Evolutionary conservation across 2,888 invertebrate species (phyloP), one percentile per base, ranked within the genome.

Genomic region (Lingula anatina): DNA sequence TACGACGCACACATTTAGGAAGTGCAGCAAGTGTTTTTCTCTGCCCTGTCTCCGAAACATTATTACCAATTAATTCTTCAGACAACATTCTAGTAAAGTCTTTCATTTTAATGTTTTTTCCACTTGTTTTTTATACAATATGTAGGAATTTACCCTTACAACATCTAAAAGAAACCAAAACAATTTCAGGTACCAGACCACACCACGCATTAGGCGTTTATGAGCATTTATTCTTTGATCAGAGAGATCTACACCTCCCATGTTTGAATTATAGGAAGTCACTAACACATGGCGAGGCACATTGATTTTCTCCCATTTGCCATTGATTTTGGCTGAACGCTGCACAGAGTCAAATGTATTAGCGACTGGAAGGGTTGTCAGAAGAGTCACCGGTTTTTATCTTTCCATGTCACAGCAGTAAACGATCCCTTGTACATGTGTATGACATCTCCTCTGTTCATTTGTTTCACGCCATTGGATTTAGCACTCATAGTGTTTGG

Each of bases 161-260:
- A 47, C 20, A 18, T 47, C 47, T 3, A 40, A 28, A 21, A 47
- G 21, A 41, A 35, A 47, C 47, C 28, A 47, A 2, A 47, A 40
- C 5, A 47, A 27, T 27, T 47, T 47, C 7, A 15, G 41, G n/a
- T 39, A 41, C 47, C 47, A 47, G 27, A 18, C 35, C 20, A 47
- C 20, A 39, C 47, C 47, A 23, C 35, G 39, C n/a, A 18, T 40
- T n/a, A 35, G 47, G 5, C 47, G 26, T 41, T 47, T 47, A 21
- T 47, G 35, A 41, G 24, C 27, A 2, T 12, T n/a, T 12, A 46
- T 46, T 39, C 28, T 37, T 39, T 39, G 24, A 20, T 46, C 46
- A 21, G 46, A 25, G 20, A 47, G 23, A 24, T 47, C 47, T 5
- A 47, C 40, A 7, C 47, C 47, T 3, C 40, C 40, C 47, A 31